phyloP scores from a whole-genome alignment of 53 echinoderm and acorn worm genomes.

The Pentamera pediparva region DNA sequence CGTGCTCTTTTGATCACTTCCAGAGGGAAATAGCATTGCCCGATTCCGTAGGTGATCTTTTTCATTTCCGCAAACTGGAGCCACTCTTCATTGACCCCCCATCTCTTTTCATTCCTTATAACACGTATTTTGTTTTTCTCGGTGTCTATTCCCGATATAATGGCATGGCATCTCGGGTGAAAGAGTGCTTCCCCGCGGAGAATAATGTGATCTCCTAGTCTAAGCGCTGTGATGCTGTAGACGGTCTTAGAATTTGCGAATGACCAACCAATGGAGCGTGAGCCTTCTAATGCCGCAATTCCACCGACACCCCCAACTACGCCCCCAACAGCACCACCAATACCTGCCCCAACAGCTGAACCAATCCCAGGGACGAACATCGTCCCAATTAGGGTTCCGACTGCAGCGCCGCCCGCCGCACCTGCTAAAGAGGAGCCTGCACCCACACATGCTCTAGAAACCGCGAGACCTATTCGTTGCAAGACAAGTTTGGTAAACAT shows the following conservation, averaged over 20 bases:
- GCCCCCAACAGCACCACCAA: neutral
- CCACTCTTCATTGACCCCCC: neutral
- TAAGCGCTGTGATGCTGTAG: neutral
- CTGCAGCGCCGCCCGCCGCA: neutral
- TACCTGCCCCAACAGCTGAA: neutral
- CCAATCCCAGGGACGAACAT: neutral
- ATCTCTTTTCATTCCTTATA: neutral
- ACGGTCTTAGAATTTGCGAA: neutral
- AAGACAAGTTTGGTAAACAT: neutral
- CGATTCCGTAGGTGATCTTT: neutral
- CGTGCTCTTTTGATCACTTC: conserved; percentile 2
- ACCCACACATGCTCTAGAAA: neutral
- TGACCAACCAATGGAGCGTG: conserved; percentile 7
- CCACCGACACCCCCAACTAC: neutral
- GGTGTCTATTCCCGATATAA: neutral
- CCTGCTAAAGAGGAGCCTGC: neutral
- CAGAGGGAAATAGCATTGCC: neutral
- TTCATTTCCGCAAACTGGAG: neutral
- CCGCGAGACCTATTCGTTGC: neutral
- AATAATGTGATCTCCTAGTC: conserved; percentile 15
- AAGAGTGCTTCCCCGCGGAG: neutral
- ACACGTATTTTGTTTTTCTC: neutral
- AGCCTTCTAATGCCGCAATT: neutral
- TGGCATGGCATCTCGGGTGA: conserved; percentile 24
- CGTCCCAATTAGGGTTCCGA: neutral